These are phyloP conservation scores for Myiagra hebetior DNA, from an alignment of 2,113 vertebrate species.

Conservation along the genomic window DNA sequence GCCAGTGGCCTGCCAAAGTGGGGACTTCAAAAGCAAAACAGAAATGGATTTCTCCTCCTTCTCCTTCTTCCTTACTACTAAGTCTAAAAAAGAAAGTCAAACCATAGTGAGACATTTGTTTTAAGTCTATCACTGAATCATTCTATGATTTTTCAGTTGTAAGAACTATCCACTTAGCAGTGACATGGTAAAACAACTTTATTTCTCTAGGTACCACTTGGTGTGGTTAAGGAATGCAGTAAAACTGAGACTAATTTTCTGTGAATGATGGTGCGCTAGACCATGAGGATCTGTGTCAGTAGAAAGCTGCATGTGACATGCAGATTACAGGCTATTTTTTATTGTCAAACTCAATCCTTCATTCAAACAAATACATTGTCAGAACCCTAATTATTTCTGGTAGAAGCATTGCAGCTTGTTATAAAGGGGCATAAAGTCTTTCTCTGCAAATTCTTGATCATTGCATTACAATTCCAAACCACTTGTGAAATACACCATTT, in stretches of 20 bases:
- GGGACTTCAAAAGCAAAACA: background rate
- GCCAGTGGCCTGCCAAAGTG: background rate
- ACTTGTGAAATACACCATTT: background rate
- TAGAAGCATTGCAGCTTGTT: background rate
- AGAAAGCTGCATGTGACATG: background rate
- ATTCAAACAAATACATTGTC: background rate
- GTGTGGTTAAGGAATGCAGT: background rate
- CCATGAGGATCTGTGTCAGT: background rate
- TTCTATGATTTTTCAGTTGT: background rate
- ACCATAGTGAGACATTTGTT: background rate
- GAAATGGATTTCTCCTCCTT: background rate
- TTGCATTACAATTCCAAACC: background rate
- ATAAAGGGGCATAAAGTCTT: background rate
- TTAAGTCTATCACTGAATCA: background rate
- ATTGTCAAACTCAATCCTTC: constrained; percentile 40
- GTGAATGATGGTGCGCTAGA: constrained; percentile 6
- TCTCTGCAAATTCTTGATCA: constrained; percentile 3
- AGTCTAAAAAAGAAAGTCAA: background rate
- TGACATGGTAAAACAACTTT: background rate
- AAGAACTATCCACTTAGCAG: background rate
- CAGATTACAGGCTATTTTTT: constrained; percentile 52
- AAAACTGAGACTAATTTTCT: constrained; percentile 22
- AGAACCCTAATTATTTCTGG: constrained; percentile 38
- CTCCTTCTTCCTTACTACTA: background rate
- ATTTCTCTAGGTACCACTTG: background rate